phyloP scores from a whole-genome alignment of 1,140 invertebrate species.

The Oedothorax gibbosus region DNA sequence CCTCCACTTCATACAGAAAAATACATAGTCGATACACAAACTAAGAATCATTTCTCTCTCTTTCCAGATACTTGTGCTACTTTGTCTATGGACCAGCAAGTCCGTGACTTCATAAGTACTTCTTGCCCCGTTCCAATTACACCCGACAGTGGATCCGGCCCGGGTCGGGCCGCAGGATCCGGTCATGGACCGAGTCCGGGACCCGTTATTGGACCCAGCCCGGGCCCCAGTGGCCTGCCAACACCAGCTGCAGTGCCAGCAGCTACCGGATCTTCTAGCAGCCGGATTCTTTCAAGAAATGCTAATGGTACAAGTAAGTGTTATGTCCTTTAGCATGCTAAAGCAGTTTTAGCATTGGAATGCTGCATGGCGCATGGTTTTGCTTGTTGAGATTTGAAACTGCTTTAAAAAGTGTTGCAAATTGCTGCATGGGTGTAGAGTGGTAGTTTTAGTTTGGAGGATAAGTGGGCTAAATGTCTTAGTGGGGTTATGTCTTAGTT shows the following conservation, averaged over 20 bases:
- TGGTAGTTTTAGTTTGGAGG: not conserved
- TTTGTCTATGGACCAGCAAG: constrained; percentile 63
- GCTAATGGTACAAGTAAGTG: constrained; percentile 61
- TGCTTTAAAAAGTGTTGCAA: constrained; percentile 52
- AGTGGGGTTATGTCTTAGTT: no score
- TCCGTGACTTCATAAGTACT: constrained; percentile 62
- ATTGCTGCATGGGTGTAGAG: constrained; percentile 37
- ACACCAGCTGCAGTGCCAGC: constrained; percentile 3
- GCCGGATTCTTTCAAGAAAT: constrained; percentile 55
- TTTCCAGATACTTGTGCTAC: constrained; percentile 45
- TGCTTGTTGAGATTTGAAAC: constrained; percentile 48
- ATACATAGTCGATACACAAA: no score
- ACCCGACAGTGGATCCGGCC: constrained; percentile 36
- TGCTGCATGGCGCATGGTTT: constrained; percentile 16
- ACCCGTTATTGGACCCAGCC: constrained; percentile 47
- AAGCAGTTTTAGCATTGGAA: constrained; percentile 55
- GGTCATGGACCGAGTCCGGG: constrained; percentile 53
- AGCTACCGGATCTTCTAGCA: constrained; percentile 16
- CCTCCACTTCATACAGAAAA: no score
- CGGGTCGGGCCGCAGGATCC: constrained; percentile 36
- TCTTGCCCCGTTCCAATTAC: constrained; percentile 59
- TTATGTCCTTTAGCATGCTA: constrained; percentile 45
- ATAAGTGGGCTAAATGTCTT: not conserved
- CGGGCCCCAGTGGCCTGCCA: constrained; percentile 37
- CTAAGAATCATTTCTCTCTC: not conserved